phyloP scores from a whole-genome alignment of 2,113 vertebrate species.

The Ceyx melanurus region DNA sequence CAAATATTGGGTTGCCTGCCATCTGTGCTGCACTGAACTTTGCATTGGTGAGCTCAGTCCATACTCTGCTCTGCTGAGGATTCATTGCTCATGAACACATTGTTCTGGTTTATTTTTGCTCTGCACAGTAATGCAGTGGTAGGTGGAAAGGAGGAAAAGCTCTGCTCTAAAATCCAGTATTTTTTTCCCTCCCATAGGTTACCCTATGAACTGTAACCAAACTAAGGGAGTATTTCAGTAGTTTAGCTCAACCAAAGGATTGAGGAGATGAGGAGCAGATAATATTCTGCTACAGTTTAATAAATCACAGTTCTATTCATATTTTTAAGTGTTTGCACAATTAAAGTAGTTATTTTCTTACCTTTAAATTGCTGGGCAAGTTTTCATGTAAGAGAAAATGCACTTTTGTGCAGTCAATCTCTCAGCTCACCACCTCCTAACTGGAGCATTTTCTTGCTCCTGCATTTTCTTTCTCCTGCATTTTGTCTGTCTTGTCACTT shows the following conservation, averaged over 20 bases:
- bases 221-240: background rate
- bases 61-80: background rate
- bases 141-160: background rate
- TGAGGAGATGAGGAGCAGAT: background rate
- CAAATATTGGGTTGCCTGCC: background rate
- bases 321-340: background rate
- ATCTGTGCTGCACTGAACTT: background rate
- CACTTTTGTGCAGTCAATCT: background rate
- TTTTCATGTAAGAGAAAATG: background rate
- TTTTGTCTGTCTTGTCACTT: background rate
- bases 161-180: background rate
- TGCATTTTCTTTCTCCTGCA: background rate
- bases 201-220: background rate
- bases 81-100: background rate
- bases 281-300: background rate
- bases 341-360: background rate
- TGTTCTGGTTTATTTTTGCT: conserved; percentile 24
- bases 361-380: background rate
- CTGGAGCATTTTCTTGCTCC: background rate
- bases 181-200: background rate
- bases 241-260: background rate
- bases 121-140: background rate
- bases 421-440: background rate
- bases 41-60: background rate
- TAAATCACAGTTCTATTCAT: background rate